These are phyloP conservation scores for Cryptomyrus ogoouensis DNA, from an alignment of 2,113 vertebrate genomes.

Conservation along the genomic window DNA sequence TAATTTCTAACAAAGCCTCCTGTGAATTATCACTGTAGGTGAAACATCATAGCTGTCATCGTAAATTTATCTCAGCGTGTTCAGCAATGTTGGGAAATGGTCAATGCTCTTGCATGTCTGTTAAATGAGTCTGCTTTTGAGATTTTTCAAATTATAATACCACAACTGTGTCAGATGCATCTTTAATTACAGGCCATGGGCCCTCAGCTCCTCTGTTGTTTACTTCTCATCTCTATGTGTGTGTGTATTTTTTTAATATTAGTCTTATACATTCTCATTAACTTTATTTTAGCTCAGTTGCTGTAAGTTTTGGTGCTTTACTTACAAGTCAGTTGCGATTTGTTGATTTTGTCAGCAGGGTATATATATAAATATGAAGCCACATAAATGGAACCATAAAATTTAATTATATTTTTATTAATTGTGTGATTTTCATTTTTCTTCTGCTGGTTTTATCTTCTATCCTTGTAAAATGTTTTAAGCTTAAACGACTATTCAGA, in stretches of 20 bases:
- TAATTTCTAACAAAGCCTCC: neutral
- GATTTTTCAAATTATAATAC: neutral
- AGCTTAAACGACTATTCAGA: neutral
- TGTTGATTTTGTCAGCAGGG: neutral
- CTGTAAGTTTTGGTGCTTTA: neutral
- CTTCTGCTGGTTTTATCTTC: neutral
- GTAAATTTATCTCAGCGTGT: neutral
- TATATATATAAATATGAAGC: neutral
- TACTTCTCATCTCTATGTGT: neutral
- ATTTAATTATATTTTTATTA: neutral
- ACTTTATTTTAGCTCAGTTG: neutral
- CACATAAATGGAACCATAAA: neutral
- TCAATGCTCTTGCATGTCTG: neutral
- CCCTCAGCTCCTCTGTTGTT: neutral
- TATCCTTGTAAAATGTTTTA: neutral
- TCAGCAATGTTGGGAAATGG: neutral
- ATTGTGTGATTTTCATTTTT: neutral
- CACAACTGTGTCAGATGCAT: neutral
- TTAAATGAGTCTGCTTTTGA: neutral
- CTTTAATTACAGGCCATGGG: neutral
- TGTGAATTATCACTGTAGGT: neutral
- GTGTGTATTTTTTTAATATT: neutral
- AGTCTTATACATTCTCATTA: neutral
- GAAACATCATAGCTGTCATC: neutral
- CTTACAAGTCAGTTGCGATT: neutral